Percentiles rank a stretch among this genome's conserved stretches.
phyloP scores from a whole-genome alignment of 2,888 invertebrate species.

The Strigamia maritima region DNA sequence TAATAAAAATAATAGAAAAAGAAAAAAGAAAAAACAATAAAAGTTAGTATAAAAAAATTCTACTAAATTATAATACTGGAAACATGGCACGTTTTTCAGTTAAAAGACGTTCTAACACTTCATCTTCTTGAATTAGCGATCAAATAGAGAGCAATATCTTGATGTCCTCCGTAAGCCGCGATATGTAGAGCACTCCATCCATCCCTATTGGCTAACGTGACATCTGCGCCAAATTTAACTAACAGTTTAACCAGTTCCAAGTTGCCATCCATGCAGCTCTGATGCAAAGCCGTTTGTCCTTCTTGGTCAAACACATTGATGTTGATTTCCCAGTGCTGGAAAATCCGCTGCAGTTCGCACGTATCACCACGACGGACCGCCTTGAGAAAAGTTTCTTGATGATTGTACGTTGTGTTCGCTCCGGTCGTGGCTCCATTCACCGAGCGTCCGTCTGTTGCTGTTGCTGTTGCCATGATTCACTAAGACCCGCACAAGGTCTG shows the following conservation, averaged over 20 bases:
- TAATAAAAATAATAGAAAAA: not conserved
- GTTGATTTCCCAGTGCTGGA: conserved; percentile 51
- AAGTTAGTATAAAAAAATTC: conserved; percentile 11
- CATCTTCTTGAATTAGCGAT: conserved; percentile 39
- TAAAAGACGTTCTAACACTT: not conserved
- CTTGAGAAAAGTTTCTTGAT: conserved; percentile 50
- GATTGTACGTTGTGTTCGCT: not conserved
- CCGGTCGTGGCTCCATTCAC: not conserved
- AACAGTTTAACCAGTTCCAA: conserved; percentile 54
- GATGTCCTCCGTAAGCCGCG: conserved; percentile 53
- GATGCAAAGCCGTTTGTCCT: conserved; percentile 53
- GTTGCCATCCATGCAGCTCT: conserved; percentile 52
- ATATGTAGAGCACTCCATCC: conserved; percentile 52
- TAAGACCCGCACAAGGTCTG: not conserved
- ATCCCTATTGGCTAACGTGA: conserved; percentile 52
- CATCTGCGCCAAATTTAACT: conserved; percentile 53
- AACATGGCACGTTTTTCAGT: not conserved
- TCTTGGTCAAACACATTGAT: conserved; percentile 52
- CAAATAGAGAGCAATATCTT: conserved; percentile 50
- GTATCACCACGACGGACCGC: conserved; percentile 51
- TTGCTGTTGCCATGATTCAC: conserved; percentile 11
- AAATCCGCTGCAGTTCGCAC: conserved; percentile 48
- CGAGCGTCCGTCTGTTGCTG: not conserved
- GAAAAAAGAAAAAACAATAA: not conserved
- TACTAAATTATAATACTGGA: conserved; percentile 18